phyloP scores from a whole-genome alignment of 1,140 invertebrate species.

The Euwallacea similis region DNA sequence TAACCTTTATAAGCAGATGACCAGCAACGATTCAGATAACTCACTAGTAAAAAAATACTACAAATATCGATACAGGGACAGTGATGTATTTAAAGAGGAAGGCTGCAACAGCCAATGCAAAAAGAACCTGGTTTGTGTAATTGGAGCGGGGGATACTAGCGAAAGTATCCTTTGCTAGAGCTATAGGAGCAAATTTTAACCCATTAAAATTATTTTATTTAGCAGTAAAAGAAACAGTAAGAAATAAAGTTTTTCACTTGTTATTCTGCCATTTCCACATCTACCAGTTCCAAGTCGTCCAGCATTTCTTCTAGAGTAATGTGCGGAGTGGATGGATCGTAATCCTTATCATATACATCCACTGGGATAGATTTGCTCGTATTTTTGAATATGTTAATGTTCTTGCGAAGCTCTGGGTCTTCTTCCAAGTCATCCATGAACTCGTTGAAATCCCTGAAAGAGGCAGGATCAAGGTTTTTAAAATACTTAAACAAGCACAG shows the following conservation, averaged over 20 bases:
- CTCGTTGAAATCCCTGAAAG: constrained; percentile 84
- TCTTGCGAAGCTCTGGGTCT: constrained; percentile 82
- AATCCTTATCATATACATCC: constrained; percentile 66
- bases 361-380: constrained; percentile 62
- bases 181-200: not conserved
- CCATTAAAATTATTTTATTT: not conserved
- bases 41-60: constrained; percentile 45
- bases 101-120: constrained; percentile 63
- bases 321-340: constrained; percentile 73
- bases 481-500: too few relatives aligned
- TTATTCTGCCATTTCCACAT: constrained; percentile 68
- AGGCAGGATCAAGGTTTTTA: not conserved
- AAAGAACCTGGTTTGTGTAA: constrained; percentile 59
- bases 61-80: constrained; percentile 50
- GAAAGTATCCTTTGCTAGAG: constrained; percentile 57
- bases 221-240: not conserved
- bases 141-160: constrained; percentile 59
- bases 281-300: constrained; percentile 86
- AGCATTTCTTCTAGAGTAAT: constrained; percentile 97
- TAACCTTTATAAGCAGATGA: constrained; percentile 58
- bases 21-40: constrained; percentile 46
- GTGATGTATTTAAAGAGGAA: constrained; percentile 56
- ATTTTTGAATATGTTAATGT: constrained; percentile 93
- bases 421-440: constrained; percentile 98
- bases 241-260: not conserved